Evolutionary conservation across 2,888 invertebrate species (phyloP).

Genomic region (Pyrgus malvae): DNA sequence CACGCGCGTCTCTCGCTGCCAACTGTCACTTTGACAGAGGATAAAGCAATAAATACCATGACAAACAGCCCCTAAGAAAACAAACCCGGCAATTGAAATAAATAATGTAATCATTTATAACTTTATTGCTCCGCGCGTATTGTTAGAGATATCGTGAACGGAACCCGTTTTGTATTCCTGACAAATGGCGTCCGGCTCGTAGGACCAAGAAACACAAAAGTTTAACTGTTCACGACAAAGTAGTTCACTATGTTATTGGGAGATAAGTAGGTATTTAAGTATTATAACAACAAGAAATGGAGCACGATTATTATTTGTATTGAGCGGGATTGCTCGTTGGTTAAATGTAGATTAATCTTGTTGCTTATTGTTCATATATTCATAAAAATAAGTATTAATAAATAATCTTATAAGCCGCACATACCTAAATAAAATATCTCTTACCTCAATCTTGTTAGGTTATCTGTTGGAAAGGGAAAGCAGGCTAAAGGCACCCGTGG

Average conservation of each 20-base stretch:
- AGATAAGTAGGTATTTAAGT: constrained; percentile 6
- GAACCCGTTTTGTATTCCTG: constrained; percentile 27
- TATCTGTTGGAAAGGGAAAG: too few relatives aligned
- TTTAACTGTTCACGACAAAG: constrained; percentile 5
- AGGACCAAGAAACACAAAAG: constrained; percentile 28
- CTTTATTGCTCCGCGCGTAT: constrained; percentile 42
- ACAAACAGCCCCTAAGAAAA: constrained; percentile 48
- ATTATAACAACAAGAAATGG: neutral
- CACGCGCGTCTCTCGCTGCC: constrained; percentile 41
- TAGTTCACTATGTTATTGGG: constrained; percentile 4
- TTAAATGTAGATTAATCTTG: too few relatives aligned
- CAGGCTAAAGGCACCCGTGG: too few relatives aligned
- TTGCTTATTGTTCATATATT: too few relatives aligned
- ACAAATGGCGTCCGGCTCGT: constrained; percentile 33
- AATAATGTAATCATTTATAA: constrained; percentile 53
- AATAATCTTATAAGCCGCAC: too few relatives aligned
- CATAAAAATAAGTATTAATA: too few relatives aligned
- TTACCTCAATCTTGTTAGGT: too few relatives aligned
- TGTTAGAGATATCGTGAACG: constrained; percentile 36
- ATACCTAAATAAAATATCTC: too few relatives aligned
- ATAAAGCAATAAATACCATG: constrained; percentile 49
- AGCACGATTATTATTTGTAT: neutral
- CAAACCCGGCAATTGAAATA: constrained; percentile 55
- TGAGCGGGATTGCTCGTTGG: neutral
- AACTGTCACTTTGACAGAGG: constrained; percentile 42